phyloP scores from a whole-genome alignment of 2,113 vertebrate genomes.

The Aplodontia rufa region DNA sequence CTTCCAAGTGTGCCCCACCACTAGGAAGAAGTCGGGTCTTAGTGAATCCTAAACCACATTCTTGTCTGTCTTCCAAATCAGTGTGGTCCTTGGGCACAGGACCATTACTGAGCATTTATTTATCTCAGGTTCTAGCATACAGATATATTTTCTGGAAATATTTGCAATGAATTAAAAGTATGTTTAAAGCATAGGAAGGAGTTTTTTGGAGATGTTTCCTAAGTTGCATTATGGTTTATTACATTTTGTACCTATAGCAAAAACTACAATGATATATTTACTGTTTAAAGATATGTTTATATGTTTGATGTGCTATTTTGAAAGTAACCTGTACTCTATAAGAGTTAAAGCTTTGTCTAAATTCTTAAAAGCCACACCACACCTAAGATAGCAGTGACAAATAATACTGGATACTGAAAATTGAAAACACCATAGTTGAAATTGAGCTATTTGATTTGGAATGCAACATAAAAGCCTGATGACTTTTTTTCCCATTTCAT shows the following conservation, averaged over 20 bases:
- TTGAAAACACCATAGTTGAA: not conserved
- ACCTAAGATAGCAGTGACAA: not conserved
- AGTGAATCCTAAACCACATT: not conserved
- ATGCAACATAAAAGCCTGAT: conserved; percentile 7
- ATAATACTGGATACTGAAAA: not conserved
- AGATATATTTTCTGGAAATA: not conserved
- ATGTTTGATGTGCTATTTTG: not conserved
- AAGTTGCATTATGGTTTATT: not conserved
- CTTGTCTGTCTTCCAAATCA: not conserved
- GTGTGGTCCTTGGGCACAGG: accelerated
- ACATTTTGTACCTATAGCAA: not conserved
- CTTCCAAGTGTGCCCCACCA: accelerated
- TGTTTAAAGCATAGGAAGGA: not conserved
- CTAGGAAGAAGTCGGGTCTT: accelerated
- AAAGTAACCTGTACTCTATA: not conserved
- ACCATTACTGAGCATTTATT: not conserved
- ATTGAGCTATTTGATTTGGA: conserved; percentile 25
- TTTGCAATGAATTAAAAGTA: not conserved
- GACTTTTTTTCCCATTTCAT: conserved; percentile 22
- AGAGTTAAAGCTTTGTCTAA: not conserved
- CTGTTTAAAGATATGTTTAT: not conserved
- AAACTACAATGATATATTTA: not conserved
- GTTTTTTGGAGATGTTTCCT: not conserved
- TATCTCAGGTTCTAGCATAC: not conserved
- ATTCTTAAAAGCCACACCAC: not conserved